These are phyloP conservation scores for Oscheius sp. DNA, from an alignment of 2,888 invertebrate genomes.

Conservation along the genomic window DNA sequence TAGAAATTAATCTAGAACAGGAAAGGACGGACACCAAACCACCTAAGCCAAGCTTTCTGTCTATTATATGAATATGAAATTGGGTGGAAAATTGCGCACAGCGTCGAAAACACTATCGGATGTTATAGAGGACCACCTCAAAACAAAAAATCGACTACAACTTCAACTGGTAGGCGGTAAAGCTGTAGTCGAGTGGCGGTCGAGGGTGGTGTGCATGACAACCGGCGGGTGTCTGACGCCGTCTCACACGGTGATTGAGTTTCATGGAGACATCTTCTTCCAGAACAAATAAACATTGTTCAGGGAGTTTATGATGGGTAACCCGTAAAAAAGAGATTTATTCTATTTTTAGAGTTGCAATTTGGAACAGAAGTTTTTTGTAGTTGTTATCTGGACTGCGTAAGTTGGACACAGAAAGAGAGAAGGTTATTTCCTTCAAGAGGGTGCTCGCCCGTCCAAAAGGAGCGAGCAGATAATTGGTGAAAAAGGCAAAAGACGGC, in stretches of 20 bases:
- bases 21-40: neutral
- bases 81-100: constrained; percentile 22
- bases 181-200: constrained; percentile 13
- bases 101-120: neutral
- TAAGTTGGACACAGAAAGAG: neutral
- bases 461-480: constrained; percentile 24
- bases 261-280: constrained; percentile 30
- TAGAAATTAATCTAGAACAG: constrained; percentile 18
- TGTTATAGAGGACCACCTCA: too few species aligned
- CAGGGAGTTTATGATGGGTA: neutral
- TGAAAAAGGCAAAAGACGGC: constrained; percentile 36
- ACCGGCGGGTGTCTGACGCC: constrained; percentile 28
- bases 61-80: constrained; percentile 29
- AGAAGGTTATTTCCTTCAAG: constrained; percentile 5
- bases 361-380: too few species aligned
- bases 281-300: constrained; percentile 20
- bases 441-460: neutral
- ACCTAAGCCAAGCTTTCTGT: constrained; percentile 11
- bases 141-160: too few species aligned
- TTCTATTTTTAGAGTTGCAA: too few species aligned
- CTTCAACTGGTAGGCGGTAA: neutral
- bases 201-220: constrained; percentile 36
- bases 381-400: neutral
- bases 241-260: constrained; percentile 33
- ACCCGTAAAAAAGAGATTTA: neutral